A percentile compares a stretch with the other conserved stretches of the same genome.
These are phyloP conservation scores for Heterodera filipjevi DNA, from an alignment of 2,888 invertebrate genomes.

Conservation along the genomic window DNA sequence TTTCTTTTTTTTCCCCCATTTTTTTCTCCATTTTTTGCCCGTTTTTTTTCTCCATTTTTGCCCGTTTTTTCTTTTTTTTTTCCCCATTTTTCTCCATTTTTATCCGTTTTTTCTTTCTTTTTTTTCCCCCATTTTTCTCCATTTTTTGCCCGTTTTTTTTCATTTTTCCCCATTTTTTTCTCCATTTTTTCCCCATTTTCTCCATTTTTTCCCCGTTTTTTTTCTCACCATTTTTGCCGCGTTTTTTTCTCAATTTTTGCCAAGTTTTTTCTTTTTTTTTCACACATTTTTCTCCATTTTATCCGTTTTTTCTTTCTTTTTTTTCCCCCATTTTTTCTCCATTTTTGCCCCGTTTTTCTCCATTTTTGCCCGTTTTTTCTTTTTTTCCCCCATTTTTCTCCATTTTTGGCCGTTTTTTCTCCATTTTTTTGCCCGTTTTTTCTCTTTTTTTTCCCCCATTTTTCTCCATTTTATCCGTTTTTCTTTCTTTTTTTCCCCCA, in stretches of 20 bases:
- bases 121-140: background rate
- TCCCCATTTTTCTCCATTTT: too few relatives aligned
- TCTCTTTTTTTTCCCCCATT: background rate
- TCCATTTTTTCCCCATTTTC: too few relatives aligned
- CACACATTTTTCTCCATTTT: background rate
- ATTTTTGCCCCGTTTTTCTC: too few relatives aligned
- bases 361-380: too few relatives aligned
- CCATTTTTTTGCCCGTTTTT: background rate
- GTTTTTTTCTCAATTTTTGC: background rate
- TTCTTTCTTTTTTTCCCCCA: background rate
- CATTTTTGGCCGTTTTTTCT: too few relatives aligned
- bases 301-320: too few relatives aligned
- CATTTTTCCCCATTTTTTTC: background rate
- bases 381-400: too few relatives aligned
- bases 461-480: background rate
- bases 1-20: too few relatives aligned
- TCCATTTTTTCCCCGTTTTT: too few relatives aligned
- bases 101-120: background rate
- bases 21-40: background rate
- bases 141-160: too few relatives aligned
- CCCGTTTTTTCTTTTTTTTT: background rate
- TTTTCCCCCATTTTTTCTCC: background rate
- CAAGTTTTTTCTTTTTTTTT: too few relatives aligned
- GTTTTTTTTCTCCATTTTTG: background rate
- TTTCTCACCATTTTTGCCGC: background rate